phyloP scores from a whole-genome alignment of 2,888 invertebrate genomes.

The Drosophila quinaria region DNA sequence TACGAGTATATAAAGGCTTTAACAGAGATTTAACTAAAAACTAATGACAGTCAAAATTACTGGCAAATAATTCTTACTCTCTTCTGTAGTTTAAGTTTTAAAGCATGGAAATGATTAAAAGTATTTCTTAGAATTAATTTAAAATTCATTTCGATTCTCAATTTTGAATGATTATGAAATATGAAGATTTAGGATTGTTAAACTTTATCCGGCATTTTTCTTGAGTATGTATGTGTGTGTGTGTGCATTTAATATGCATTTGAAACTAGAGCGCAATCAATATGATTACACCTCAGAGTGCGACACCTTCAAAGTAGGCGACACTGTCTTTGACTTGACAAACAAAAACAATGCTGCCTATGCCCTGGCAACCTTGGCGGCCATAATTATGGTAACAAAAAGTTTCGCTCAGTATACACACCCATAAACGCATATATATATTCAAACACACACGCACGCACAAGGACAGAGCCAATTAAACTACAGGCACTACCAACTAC shows the following conservation, averaged over 20 bases:
- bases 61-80: too few species aligned
- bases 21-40: background rate
- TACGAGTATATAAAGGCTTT: constrained; percentile 9
- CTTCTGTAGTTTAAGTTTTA: background rate
- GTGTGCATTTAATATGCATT: background rate
- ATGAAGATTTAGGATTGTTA: background rate
- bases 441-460: constrained; percentile 26
- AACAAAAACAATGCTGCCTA: constrained; percentile 47
- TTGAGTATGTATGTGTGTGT: background rate
- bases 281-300: constrained; percentile 51
- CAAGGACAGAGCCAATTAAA: constrained; percentile 73
- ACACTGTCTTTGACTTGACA: constrained; percentile 43
- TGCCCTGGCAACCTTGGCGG: constrained; percentile 70
- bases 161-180: background rate
- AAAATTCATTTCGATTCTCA: too few species aligned
- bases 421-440: constrained; percentile 51
- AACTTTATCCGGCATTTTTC: background rate
- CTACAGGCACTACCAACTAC: constrained; percentile 67
- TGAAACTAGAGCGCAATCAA: constrained; percentile 34
- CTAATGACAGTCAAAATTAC: background rate
- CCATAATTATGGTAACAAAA: constrained; percentile 81
- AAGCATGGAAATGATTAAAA: too few species aligned
- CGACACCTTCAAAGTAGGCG: constrained; percentile 45
- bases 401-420: constrained; percentile 71
- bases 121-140: too few species aligned